Percentiles rank a stretch among this genome's conserved stretches.
Conservation (phyloP, 2,113 vertebrate genomes). For the Ochotona curzoniae region DNA sequence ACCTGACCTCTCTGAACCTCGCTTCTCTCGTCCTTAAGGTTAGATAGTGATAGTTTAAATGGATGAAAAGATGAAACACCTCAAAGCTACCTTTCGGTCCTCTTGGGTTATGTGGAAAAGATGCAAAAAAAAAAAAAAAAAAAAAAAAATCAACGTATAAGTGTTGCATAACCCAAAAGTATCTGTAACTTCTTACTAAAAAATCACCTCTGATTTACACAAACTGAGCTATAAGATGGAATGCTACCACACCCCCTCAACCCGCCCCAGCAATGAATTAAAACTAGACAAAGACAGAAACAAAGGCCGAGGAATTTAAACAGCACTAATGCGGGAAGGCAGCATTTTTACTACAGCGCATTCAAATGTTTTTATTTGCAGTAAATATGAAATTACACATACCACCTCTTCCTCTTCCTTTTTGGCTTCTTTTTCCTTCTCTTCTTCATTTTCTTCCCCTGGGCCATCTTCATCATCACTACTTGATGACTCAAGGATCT, state of each 20-base stretch:
- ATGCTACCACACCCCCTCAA: neutral
- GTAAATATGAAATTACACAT: constrained; percentile 54
- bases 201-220: constrained; percentile 17
- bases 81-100: constrained; percentile 34
- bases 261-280: neutral
- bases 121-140: neutral
- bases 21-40: neutral
- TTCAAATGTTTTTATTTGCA: neutral
- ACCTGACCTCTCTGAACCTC: constrained; percentile 4
- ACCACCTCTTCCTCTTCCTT: constrained; percentile 89
- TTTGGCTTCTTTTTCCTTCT: constrained; percentile 87
- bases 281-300: constrained; percentile 36
- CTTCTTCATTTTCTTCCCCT: constrained; percentile 89
- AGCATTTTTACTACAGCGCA: constrained; percentile 11
- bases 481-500: constrained; percentile 97
- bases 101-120: neutral
- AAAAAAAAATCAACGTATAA: neutral
- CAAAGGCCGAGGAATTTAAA: neutral
- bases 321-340: neutral
- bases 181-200: neutral
- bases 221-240: neutral
- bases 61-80: neutral
- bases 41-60: neutral
- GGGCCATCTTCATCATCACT: constrained; percentile 94
- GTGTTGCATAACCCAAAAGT: constrained; percentile 34